Percentiles rank a stretch among this genome's conserved stretches.
These are phyloP conservation scores for Sceloporus tristichus DNA, from an alignment of 2,113 vertebrate species.

Conservation along the genomic window DNA sequence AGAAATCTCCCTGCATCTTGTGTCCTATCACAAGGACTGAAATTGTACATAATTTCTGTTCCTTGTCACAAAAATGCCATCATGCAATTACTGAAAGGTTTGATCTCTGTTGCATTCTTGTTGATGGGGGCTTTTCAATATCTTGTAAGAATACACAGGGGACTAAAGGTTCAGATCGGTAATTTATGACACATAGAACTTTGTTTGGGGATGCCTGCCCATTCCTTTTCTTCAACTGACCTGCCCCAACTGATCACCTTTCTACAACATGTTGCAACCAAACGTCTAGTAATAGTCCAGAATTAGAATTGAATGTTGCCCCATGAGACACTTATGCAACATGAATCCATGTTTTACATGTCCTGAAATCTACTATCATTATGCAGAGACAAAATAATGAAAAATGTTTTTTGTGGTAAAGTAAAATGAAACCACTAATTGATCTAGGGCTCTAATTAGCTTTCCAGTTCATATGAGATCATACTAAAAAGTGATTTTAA, in stretches of 20 bases:
- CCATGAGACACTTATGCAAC: background rate
- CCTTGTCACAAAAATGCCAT: background rate
- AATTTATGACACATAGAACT: background rate
- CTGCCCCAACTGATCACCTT: slow-evolving; percentile 39
- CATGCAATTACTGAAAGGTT: background rate
- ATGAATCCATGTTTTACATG: slow-evolving; percentile 21
- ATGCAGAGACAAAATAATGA: background rate
- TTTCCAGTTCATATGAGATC: background rate
- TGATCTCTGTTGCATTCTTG: background rate
- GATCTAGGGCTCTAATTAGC: slow-evolving; percentile 31
- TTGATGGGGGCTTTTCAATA: background rate
- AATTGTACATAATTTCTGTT: background rate
- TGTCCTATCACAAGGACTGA: background rate
- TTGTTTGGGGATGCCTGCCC: background rate
- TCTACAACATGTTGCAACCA: slow-evolving; percentile 48
- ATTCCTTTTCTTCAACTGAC: slow-evolving; percentile 17
- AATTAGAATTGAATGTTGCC: slow-evolving; percentile 46
- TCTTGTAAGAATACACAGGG: slow-evolving; percentile 5
- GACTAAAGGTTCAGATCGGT: background rate
- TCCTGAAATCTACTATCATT: background rate
- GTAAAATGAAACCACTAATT: slow-evolving; percentile 39
- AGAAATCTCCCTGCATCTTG: background rate
- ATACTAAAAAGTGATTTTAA: slow-evolving; percentile 10
- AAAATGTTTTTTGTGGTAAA: slow-evolving; percentile 9
- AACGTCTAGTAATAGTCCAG: slow-evolving; percentile 36